Conservation (phyloP, 1,140 invertebrate species). For the Mercenaria mercenaria region DNA sequence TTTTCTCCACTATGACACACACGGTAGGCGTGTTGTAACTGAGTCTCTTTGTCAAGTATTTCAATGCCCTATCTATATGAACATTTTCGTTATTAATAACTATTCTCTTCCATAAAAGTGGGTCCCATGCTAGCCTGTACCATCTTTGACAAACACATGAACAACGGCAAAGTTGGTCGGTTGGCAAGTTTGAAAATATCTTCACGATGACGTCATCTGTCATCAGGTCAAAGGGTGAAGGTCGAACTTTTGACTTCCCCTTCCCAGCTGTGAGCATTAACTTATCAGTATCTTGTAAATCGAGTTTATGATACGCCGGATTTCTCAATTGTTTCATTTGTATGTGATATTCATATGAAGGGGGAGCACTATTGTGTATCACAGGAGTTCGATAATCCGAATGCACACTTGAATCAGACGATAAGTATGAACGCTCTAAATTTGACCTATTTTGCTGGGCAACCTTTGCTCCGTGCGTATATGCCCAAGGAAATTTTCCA, state of each 20-base stretch:
- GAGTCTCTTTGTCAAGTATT: conserved; percentile 86
- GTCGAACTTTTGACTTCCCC: conserved; percentile 71
- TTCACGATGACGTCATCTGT: conserved; percentile 88
- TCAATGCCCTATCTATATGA: conserved; percentile 90
- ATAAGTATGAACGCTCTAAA: conserved; percentile 18
- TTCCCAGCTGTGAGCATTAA: conserved; percentile 62
- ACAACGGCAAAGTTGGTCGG: conserved; percentile 92
- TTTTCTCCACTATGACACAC: conserved; percentile 88
- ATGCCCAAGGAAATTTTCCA: conserved; percentile 68
- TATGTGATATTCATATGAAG: conserved; percentile 64
- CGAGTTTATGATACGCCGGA: conserved; percentile 64
- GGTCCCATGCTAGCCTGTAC: conserved; percentile 93
- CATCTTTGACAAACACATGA: conserved; percentile 93
- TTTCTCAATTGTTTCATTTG: conserved; percentile 59
- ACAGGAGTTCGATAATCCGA: conserved; percentile 58
- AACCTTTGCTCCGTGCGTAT: conserved; percentile 54
- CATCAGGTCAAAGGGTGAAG: conserved; percentile 83
- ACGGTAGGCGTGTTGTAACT: conserved; percentile 86
- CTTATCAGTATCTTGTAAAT: conserved; percentile 73
- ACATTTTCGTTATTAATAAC: conserved; percentile 89
- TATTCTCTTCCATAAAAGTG: conserved; percentile 91
- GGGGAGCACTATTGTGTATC: conserved; percentile 36
- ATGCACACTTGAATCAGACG: conserved; percentile 53
- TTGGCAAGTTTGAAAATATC: conserved; percentile 92
- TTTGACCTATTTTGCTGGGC: conserved; percentile 63